Conservation (phyloP, 2,888 invertebrate genomes). For the Pheosia tremula region DNA sequence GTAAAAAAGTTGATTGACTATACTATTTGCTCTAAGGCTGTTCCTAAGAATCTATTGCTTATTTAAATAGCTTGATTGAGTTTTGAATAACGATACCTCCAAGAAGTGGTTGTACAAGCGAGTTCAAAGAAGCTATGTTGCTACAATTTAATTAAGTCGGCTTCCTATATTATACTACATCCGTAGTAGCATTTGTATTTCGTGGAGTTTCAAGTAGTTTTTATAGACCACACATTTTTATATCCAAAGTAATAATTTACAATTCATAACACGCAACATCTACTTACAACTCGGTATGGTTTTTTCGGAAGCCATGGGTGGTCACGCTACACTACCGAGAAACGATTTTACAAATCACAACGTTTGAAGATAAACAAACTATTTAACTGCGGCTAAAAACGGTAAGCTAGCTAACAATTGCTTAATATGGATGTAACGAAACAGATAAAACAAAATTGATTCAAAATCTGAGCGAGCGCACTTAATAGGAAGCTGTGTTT, state of each 20-base stretch:
- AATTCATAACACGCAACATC: conserved; percentile 35
- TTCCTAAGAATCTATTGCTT: not conserved
- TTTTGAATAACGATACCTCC: not conserved
- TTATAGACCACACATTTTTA: conserved; percentile 10
- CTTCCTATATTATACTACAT: conserved; percentile 1
- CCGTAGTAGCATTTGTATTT: conserved; percentile 3
- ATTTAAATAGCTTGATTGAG: not conserved
- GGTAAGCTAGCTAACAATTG: conserved; percentile 26
- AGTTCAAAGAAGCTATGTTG: not conserved
- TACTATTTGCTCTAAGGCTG: not conserved
- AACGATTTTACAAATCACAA: conserved; percentile 44
- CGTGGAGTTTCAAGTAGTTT: conserved; percentile 5
- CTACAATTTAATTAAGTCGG: not conserved
- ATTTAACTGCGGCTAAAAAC: conserved; percentile 33
- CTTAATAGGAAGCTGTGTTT: not conserved
- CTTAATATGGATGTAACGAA: conserved; percentile 26
- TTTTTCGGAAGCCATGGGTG: conserved; percentile 40
- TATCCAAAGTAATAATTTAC: conserved; percentile 12
- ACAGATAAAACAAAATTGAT: conserved; percentile 8
- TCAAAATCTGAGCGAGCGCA: not conserved
- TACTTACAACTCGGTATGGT: conserved; percentile 3
- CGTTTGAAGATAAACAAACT: conserved; percentile 35
- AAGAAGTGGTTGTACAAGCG: not conserved
- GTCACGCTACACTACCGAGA: conserved; percentile 35
- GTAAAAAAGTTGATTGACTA: not conserved